These are phyloP conservation scores for Pogona vitticeps DNA, from an alignment of 2,113 vertebrate species.

Conservation along the genomic window DNA sequence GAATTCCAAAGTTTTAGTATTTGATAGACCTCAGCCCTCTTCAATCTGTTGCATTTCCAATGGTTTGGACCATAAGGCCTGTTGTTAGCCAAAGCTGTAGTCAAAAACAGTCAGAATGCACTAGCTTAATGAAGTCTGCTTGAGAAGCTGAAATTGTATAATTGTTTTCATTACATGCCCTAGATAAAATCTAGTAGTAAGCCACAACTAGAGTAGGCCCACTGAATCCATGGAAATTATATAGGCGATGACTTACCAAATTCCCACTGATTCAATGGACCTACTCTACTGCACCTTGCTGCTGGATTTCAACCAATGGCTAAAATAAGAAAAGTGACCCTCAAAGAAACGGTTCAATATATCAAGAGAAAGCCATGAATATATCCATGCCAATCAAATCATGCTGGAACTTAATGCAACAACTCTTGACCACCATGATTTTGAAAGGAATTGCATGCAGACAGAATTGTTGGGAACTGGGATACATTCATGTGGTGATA, in stretches of 20 bases:
- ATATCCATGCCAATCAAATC: neutral
- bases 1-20: slow-evolving; percentile 12
- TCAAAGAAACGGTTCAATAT: slow-evolving; percentile 42
- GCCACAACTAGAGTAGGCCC: no score
- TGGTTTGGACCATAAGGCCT: no score
- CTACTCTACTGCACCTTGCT: no score
- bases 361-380: slow-evolving; percentile 21
- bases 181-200: no score
- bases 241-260: no score
- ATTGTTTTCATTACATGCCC: slow-evolving; percentile 8
- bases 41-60: no score
- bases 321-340: slow-evolving; percentile 29
- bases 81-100: no score
- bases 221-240: no score
- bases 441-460: neutral
- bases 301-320: no score
- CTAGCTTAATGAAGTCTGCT: neutral
- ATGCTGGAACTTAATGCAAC: neutral
- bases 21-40: neutral
- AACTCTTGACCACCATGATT: slow-evolving; percentile 22
- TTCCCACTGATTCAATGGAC: no score
- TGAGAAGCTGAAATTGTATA: slow-evolving; percentile 36
- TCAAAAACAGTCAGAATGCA: no score
- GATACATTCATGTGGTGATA: neutral
- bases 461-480: slow-evolving; percentile 28